Evolutionary conservation across 2,797 vertebrate genomes (phyloP), one percentile per base, ranked within the genome.

Genomic region (Halcyon smyrnensis): DNA sequence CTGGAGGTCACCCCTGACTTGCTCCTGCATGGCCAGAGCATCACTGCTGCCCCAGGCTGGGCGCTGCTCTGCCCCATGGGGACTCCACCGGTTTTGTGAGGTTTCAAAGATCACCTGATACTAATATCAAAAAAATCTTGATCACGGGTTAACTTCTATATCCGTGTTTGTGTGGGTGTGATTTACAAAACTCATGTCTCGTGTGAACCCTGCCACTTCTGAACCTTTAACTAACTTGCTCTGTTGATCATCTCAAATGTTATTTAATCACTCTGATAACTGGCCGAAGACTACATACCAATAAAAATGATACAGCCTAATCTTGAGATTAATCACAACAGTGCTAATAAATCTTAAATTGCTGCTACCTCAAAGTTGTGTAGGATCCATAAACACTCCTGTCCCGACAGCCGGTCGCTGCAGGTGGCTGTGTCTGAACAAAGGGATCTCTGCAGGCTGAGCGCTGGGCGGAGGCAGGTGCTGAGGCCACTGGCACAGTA

Each of bases 361-460:
- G 62, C 62, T 63, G 28, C 62, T 63, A 30, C 17, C 60, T 41
- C 27, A 30, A 20, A 63, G 37, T 30, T 30, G 62, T 9, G 37
- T 19, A 21, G 28, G 37, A 30, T 41, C 37, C 62, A 20, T 13
- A 63, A 18, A 30, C 63, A 45, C 63, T 27, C 46, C 5, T 32
- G 45, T 43, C 18, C 14, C 6, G 8, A 11, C 37, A 41, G 5
- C 4, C 8, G 12, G 12, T 19, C 2, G 1, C 41, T 27, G 69
- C 14, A 2, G 54, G 62, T 0, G 2, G 25, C 18, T 2, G 1
- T 18, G 37, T 23, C 30, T 48, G 19, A 36, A 43, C 9, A 28
- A 19, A 74, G 71, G 34, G 27, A 43, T 14, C 27, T 15, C 36
- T 63, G 76, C 20, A 18, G 82, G 39, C 13, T 1, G 5, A 59